Evolutionary conservation across 2,113 vertebrate species (phyloP), one percentile per base, ranked within the genome.

Genomic region (Leptobrachium leishanense): DNA sequence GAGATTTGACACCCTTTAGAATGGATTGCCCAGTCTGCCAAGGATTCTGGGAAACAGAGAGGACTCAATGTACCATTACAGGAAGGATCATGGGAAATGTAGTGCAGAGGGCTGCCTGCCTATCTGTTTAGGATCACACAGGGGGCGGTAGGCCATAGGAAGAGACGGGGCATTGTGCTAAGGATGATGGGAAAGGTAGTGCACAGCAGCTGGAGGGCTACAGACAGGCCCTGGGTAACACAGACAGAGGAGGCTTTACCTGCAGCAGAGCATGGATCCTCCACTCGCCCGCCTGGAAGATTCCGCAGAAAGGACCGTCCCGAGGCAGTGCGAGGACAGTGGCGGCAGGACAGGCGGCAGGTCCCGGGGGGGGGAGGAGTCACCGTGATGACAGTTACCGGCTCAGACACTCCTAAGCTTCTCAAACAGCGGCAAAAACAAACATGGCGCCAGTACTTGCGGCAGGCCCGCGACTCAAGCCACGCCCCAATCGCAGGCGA

Each of bases 391-490:
- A 75, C 74, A 75, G 77, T 79, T 79, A 80, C 63, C 59, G 62
- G 70, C 64, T 40, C 44, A 13, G n/a, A 46, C 39, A 65, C 39
- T 8, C 59, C 6, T 1, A 44, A 50, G 43, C 53, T 31, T 31
- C 20, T 1, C 3, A 9, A 40, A 42, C 40, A 72, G 55, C 66
- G 40, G n/a, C 62, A 78, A 68, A 54, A 74, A 62, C 64, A 42
- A 83, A 80, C 57, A 81, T 81, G 82, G 82, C 82, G 82, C 82
- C 82, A 76, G 40, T 0, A 20, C 9, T 12, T 43, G 65, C 31
- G 12, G 59, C 2, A 46, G 69, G 43, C 77, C 70, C 77, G 77
- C 71, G 71, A 20, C 71, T 2, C 71, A n/a, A 2, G 2, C 20
- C 46, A 63, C 40, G 63, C 69, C 59, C 64, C 64, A 31, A 70